Conservation (phyloP, 2,797 vertebrate genomes). For the Melanotaenia boesemani region DNA sequence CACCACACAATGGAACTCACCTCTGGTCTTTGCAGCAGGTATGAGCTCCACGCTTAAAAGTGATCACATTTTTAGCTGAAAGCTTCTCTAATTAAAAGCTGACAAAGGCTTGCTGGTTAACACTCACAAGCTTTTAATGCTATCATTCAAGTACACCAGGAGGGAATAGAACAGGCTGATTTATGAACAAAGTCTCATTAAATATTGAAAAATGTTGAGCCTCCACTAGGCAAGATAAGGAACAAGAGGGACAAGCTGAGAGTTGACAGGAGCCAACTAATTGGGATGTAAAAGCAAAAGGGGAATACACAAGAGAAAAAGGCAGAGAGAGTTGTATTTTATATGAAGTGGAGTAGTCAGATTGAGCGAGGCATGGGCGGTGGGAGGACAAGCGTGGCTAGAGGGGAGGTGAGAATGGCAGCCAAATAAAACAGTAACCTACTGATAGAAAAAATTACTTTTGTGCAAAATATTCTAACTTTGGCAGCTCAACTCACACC, state of each 20-base stretch:
- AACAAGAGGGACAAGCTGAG: conserved; percentile 46
- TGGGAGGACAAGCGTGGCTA: conserved; percentile 19
- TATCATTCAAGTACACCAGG: conserved; percentile 50
- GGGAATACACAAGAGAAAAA: conserved; percentile 56
- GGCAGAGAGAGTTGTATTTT: conserved; percentile 59
- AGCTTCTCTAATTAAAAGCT: conserved; percentile 37
- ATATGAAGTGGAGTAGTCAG: conserved; percentile 76
- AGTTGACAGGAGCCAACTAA: conserved; percentile 64
- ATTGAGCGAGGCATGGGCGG: conserved; percentile 32
- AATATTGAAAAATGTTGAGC: conserved; percentile 75
- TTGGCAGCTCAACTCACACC: conserved; percentile 23
- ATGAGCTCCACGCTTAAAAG: conserved; percentile 20
- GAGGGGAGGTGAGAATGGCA: conserved; percentile 23
- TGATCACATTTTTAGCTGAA: conserved; percentile 23
- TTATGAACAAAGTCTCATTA: conserved; percentile 78
- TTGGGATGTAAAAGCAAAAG: conserved; percentile 69
- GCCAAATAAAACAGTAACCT: conserved; percentile 16
- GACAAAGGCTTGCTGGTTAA: conserved; percentile 44
- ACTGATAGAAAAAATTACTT: conserved; percentile 2
- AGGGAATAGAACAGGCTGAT: conserved; percentile 61
- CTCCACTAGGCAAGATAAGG: conserved; percentile 63
- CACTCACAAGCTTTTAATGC: conserved; percentile 45
- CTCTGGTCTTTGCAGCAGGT: conserved; percentile 5
- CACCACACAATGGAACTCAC: not conserved
- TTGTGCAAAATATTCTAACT: conserved; percentile 24